Conservation (phyloP, 1,140 invertebrate genomes). For the Neodiprion virginianus region DNA sequence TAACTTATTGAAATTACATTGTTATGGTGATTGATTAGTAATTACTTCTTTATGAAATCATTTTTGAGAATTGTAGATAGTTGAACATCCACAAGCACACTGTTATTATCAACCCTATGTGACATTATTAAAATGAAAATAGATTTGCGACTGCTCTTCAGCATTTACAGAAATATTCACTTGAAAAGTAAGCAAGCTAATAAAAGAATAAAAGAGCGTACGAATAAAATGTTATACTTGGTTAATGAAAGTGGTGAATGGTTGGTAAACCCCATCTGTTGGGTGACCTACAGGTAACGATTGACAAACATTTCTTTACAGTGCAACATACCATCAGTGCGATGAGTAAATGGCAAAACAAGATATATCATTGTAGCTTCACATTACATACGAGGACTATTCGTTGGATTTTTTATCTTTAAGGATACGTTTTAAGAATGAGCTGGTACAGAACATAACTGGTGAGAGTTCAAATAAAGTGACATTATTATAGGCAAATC, state of each 20-base stretch:
- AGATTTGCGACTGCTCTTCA: slow-evolving; percentile 7
- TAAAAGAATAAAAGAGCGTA: neutral
- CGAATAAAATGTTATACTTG: slow-evolving; percentile 10
- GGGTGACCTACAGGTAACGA: neutral
- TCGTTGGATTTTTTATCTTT: neutral
- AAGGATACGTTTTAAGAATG: neutral
- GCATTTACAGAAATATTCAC: neutral
- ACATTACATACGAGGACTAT: slow-evolving; percentile 7
- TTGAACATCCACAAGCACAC: neutral
- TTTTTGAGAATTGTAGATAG: neutral
- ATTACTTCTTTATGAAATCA: no score
- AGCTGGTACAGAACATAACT: neutral
- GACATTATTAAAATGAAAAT: neutral
- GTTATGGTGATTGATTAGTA: no score
- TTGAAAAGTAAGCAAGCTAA: neutral
- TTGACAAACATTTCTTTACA: slow-evolving; percentile 32
- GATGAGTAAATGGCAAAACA: slow-evolving; percentile 43
- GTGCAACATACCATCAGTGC: slow-evolving; percentile 50
- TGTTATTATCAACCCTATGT: neutral
- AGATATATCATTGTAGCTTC: slow-evolving; percentile 21
- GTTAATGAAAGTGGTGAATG: slow-evolving; percentile 13
- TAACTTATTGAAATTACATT: no score
- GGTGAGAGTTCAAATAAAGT: neutral
- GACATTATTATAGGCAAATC: neutral
- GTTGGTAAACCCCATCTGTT: slow-evolving; percentile 21